These are phyloP conservation scores for Quadriops clusia DNA, from an alignment of 2,888 invertebrate species.

Conservation along the genomic window DNA sequence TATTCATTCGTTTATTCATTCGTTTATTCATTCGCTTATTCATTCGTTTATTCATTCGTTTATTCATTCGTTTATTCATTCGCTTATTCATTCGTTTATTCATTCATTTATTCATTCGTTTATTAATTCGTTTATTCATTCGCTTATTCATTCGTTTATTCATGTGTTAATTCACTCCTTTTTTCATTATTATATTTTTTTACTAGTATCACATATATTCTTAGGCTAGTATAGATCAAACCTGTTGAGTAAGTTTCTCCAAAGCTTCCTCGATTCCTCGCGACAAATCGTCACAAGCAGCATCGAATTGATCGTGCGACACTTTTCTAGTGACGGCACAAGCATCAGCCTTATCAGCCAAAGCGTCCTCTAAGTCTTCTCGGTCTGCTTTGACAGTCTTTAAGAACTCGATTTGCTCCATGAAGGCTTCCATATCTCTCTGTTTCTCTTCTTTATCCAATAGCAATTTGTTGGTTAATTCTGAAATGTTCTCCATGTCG, in stretches of 20 bases:
- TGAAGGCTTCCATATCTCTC: constrained; percentile 41
- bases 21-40: too few species aligned
- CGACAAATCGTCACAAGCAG: constrained; percentile 54
- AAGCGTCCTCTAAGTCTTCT: constrained; percentile 56
- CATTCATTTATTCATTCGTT: too few species aligned
- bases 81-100: too few species aligned
- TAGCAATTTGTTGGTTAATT: constrained; percentile 36
- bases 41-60: too few species aligned
- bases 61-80: too few species aligned
- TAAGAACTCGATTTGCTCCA: constrained; percentile 54
- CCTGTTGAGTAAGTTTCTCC: constrained; percentile 48
- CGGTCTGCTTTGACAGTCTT: constrained; percentile 58
- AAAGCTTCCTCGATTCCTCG: constrained; percentile 52
- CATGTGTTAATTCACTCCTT: too few species aligned
- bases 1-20: too few species aligned
- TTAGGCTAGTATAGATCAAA: too few species aligned
- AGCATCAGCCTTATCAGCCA: constrained; percentile 65
- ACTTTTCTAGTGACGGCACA: constrained; percentile 58
- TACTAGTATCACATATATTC: too few species aligned
- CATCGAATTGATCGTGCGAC: constrained; percentile 59
- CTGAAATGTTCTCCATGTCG: constrained; percentile 34
- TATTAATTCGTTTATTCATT: too few species aligned
- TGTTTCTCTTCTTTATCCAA: constrained; percentile 46
- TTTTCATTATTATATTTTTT: too few species aligned
- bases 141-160: too few species aligned